Evolutionary conservation across 2,113 vertebrate species (phyloP).

Genomic region (Psettodes erumei): DNA sequence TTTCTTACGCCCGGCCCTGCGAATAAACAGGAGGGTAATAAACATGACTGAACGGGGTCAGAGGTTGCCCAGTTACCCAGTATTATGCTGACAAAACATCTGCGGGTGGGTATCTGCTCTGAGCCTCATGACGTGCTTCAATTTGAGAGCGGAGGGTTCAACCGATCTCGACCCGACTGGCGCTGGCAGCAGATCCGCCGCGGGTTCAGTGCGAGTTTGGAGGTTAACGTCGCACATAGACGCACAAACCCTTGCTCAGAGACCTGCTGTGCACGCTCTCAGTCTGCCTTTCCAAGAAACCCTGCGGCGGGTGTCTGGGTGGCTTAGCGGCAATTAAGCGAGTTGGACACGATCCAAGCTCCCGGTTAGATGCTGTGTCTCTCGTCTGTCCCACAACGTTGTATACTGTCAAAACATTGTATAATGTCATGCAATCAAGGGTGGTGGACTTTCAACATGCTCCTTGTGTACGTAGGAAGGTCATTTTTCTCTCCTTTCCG

Average conservation of each 20-base stretch:
- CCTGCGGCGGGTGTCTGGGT: neutral
- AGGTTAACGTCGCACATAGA: neutral
- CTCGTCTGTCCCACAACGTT: slow-evolving; percentile 12
- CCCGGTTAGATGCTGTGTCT: neutral
- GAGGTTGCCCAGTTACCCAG: neutral
- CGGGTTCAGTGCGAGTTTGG: neutral
- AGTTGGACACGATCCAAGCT: slow-evolving; percentile 1
- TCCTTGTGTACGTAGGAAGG: neutral
- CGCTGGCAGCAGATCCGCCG: neutral
- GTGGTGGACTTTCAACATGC: neutral
- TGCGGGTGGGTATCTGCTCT: neutral
- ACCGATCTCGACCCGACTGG: neutral
- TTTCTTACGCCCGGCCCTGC: neutral
- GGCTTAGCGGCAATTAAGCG: slow-evolving; percentile 24
- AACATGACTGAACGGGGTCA: neutral
- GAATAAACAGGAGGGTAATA: neutral
- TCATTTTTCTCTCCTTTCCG: neutral
- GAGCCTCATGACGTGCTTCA: neutral
- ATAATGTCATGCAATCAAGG: slow-evolving; percentile 5
- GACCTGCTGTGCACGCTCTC: neutral
- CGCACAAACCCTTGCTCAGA: neutral
- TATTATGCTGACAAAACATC: neutral
- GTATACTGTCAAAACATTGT: slow-evolving; percentile 38
- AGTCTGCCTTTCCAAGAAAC: slow-evolving; percentile 28
- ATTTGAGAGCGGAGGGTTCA: slow-evolving; percentile 4